These are phyloP conservation scores for Daphoenositta chrysoptera DNA, from an alignment of 2,113 vertebrate genomes.

Conservation along the genomic window DNA sequence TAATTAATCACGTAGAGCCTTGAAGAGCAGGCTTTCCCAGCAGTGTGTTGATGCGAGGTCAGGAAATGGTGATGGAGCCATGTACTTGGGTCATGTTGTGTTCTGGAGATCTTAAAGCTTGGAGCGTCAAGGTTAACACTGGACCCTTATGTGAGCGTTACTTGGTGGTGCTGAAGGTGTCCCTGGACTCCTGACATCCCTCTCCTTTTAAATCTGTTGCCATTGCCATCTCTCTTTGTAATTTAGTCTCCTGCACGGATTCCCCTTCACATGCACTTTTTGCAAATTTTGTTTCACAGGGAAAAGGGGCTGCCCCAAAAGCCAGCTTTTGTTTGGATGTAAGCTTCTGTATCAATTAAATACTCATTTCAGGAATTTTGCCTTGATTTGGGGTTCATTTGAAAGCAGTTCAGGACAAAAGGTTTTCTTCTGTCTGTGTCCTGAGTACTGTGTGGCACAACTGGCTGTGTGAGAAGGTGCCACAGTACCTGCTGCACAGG, in stretches of 20 bases:
- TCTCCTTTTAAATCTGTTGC: not conserved
- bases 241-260: not conserved
- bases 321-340: not conserved
- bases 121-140: not conserved
- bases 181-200: not conserved
- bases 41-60: not conserved
- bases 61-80: not conserved
- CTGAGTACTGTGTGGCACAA: not conserved
- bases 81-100: rapidly evolving
- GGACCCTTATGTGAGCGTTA: not conserved
- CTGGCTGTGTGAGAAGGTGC: not conserved
- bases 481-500: not conserved
- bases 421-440: not conserved
- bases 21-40: not conserved
- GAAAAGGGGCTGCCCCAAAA: not conserved
- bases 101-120: not conserved
- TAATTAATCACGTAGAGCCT: not conserved
- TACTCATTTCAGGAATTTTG: not conserved
- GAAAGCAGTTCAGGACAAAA: not conserved
- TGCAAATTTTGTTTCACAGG: not conserved
- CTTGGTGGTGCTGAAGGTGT: not conserved
- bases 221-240: not conserved
- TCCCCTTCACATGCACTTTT: rapidly evolving
- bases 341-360: not conserved
- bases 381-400: not conserved